Evolutionary conservation across 92 coral and sea anemone genomes (phyloP).

Genomic region (Zoanthus solanderi): DNA sequence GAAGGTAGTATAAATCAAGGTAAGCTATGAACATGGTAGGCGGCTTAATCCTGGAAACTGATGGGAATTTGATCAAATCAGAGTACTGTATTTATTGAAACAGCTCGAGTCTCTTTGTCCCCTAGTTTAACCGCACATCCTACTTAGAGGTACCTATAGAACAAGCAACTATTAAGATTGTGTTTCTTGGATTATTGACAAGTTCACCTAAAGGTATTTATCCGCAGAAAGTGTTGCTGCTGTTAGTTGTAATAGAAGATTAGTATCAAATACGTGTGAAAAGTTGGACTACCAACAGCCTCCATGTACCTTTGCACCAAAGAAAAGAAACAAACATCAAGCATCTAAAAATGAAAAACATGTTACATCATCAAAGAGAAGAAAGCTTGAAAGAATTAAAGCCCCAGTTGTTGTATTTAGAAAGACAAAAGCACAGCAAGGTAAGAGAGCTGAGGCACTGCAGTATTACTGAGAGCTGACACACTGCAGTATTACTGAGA

Average conservation of each 20-base stretch:
- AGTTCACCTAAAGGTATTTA: not conserved
- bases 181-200: too few species aligned
- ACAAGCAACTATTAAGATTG: too few species aligned
- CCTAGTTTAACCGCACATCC: too few species aligned
- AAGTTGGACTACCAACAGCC: not conserved
- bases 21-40: not conserved
- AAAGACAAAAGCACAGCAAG: constrained; percentile 24
- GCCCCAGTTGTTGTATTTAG: constrained; percentile 71
- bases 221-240: not conserved
- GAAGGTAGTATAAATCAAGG: constrained; percentile 20
- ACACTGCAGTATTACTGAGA: not conserved
- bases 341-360: constrained; percentile 12
- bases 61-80: not conserved
- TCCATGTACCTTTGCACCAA: constrained; percentile 8
- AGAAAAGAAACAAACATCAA: constrained; percentile 9
- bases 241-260: not conserved
- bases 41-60: not conserved
- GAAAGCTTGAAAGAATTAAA: constrained; percentile 77
- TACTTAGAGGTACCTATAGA: too few species aligned
- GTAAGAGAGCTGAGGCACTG: constrained; percentile 2
- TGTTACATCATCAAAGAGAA: constrained; percentile 49
- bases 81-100: too few species aligned
- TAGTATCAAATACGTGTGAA: not conserved
- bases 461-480: not conserved
- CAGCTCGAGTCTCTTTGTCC: too few species aligned